Conservation (phyloP, 2,797 vertebrate species). For the Phoeniculus purpureus region DNA sequence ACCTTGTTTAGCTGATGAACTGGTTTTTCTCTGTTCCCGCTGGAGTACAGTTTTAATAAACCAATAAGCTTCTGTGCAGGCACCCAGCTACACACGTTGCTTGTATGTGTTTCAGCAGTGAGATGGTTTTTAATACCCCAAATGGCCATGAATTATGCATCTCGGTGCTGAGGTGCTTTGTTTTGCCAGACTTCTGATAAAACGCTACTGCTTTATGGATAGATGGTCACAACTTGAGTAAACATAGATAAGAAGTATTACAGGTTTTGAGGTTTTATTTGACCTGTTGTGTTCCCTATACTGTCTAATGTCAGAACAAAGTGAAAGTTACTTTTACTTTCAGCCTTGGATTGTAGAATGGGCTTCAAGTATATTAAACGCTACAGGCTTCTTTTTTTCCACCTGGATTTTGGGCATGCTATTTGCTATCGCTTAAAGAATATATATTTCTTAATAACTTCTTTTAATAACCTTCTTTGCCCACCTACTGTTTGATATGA, state of each 20-base stretch:
- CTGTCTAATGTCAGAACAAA: neutral
- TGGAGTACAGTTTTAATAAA: neutral
- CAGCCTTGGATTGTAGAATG: neutral
- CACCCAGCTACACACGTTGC: neutral
- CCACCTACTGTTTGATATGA: neutral
- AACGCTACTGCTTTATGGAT: conserved; percentile 25
- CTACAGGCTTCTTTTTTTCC: neutral
- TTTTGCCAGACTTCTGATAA: neutral
- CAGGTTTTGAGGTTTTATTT: neutral
- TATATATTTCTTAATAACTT: neutral
- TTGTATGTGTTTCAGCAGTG: neutral
- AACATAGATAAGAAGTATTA: conserved; percentile 1
- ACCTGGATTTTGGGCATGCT: neutral
- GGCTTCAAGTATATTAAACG: neutral
- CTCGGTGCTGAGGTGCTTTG: neutral
- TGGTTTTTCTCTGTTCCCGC: neutral
- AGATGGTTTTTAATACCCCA: neutral
- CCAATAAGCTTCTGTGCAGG: neutral
- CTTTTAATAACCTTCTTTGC: neutral
- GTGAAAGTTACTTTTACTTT: neutral
- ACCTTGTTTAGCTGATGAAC: neutral
- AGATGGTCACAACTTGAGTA: neutral
- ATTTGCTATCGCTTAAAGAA: neutral
- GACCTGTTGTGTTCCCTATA: neutral
- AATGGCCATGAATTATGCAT: conserved; percentile 4